Conservation (phyloP, 2,888 invertebrate species). For the Sinhomidia bicolor region DNA sequence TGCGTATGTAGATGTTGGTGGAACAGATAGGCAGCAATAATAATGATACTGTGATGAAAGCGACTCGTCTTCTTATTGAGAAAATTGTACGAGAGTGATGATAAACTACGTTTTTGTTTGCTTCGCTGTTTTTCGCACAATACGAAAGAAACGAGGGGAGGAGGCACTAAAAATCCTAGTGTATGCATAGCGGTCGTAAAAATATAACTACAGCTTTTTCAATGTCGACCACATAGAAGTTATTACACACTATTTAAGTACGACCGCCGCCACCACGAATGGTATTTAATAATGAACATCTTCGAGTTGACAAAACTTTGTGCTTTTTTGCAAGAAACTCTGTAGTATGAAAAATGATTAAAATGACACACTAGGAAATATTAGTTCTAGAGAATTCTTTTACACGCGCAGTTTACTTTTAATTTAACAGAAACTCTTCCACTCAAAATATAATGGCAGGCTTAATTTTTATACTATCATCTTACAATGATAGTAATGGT, state of each 20-base stretch:
- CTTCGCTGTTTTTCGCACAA: neutral
- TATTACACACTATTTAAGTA: too few species aligned
- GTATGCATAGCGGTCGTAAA: neutral
- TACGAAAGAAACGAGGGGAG: neutral
- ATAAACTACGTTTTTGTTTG: conserved; percentile 6
- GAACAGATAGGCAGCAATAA: too few species aligned
- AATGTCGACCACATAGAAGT: too few species aligned
- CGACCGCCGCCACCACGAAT: neutral
- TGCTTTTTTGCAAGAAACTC: too few species aligned
- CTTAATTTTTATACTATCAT: too few species aligned
- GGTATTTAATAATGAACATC: neutral
- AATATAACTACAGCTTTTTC: too few species aligned
- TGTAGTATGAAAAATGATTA: too few species aligned
- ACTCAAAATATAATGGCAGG: too few species aligned
- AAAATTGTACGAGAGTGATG: neutral
- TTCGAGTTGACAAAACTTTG: neutral
- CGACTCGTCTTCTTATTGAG: neutral
- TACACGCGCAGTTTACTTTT: too few species aligned
- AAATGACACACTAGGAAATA: too few species aligned
- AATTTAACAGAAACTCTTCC: too few species aligned
- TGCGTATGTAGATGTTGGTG: neutral
- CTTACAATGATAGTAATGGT: neutral
- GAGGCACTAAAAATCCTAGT: neutral
- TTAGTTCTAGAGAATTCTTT: too few species aligned
- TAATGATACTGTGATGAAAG: neutral